These are phyloP conservation scores for Cherax destructor DNA, from an alignment of 1,140 invertebrate species.

Conservation along the genomic window DNA sequence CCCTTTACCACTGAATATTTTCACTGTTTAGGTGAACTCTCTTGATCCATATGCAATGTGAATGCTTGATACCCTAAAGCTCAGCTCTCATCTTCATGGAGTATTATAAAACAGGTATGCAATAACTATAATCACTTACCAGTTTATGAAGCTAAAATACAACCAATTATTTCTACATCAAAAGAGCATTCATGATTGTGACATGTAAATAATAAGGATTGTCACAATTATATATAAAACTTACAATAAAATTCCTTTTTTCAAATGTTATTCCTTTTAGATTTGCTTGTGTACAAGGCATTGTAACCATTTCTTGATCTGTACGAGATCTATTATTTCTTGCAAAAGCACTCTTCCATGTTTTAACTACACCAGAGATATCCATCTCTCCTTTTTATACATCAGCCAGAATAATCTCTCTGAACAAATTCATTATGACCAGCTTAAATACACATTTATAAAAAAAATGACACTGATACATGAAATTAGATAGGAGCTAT, in stretches of 20 bases:
- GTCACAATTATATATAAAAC: not conserved
- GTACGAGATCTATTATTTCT: not conserved
- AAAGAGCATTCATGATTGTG: not conserved
- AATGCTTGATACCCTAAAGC: no score
- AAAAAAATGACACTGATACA: not conserved
- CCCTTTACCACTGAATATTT: no score
- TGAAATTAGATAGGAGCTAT: not conserved
- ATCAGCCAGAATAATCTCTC: not conserved
- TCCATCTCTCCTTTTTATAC: not conserved
- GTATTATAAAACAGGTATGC: no score
- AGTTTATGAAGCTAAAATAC: not conserved
- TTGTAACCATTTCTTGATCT: not conserved
- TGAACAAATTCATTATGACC: not conserved
- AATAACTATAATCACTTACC: not conserved
- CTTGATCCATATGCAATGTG: no score
- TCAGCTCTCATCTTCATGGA: no score
- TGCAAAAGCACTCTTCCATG: not conserved
- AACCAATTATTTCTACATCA: not conserved
- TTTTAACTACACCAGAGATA: not conserved
- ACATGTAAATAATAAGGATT: not conserved
- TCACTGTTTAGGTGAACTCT: no score
- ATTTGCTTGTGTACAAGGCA: not conserved
- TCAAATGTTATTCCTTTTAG: conserved; percentile 2
- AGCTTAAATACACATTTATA: not conserved
- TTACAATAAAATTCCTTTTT: conserved; percentile 1